phyloP scores from a whole-genome alignment of 1,140 invertebrate genomes.

The Drosophila arawakana region DNA sequence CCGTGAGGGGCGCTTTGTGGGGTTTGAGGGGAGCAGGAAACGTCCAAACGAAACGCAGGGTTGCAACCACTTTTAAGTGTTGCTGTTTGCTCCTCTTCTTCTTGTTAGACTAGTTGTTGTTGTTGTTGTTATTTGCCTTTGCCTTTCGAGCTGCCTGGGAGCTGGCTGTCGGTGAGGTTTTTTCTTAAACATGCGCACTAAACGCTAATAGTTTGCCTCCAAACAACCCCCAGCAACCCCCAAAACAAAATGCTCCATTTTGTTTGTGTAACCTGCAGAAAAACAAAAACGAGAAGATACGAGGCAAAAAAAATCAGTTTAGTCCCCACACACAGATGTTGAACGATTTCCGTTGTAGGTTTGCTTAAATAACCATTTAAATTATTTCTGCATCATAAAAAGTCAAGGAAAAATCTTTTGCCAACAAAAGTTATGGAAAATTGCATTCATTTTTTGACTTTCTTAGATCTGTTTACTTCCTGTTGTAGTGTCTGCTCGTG shows the following conservation, averaged over 20 bases:
- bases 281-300: background rate
- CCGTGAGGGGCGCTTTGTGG: too few species aligned
- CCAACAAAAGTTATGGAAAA: slow-evolving; percentile 53
- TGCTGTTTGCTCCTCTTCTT: slow-evolving; percentile 61
- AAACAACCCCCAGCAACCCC: slow-evolving; percentile 50
- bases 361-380: slow-evolving; percentile 54
- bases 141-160: slow-evolving; percentile 16
- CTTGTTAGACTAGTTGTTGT: slow-evolving; percentile 17
- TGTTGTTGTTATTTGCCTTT: slow-evolving; percentile 34
- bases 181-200: slow-evolving; percentile 78
- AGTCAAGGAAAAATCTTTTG: slow-evolving; percentile 39
- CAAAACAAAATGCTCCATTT: slow-evolving; percentile 63
- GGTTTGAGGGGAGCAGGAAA: slow-evolving; percentile 2
- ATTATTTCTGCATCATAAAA: slow-evolving; percentile 56
- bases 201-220: slow-evolving; percentile 74
- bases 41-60: slow-evolving; percentile 60
- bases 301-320: slow-evolving; percentile 1
- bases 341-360: slow-evolving; percentile 37
- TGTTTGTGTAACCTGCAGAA: slow-evolving; percentile 54
- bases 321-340: slow-evolving; percentile 21
- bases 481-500: slow-evolving; percentile 31
- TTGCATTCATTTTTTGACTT: slow-evolving; percentile 41
- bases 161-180: slow-evolving; percentile 53
- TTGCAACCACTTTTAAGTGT: slow-evolving; percentile 81
- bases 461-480: slow-evolving; percentile 63